Percentiles rank a stretch among this genome's conserved stretches.
Conservation (phyloP, 2,888 invertebrate species). For the Pyrocoelia pectoralis region DNA sequence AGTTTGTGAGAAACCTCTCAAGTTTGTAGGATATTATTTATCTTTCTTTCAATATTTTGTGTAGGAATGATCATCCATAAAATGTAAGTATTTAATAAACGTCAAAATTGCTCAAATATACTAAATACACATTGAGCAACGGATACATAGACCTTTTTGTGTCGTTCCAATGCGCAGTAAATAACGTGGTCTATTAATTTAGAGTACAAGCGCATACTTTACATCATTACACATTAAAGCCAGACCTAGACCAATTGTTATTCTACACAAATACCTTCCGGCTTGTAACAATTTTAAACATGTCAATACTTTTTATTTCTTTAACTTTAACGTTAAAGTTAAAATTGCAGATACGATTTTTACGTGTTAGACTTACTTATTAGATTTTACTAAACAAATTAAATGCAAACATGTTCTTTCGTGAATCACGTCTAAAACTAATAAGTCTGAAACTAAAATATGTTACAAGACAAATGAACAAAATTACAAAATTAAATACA, state of each 20-base stretch:
- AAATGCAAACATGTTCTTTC: not conserved
- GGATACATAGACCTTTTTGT: no score
- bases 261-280: not conserved
- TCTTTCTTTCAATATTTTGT: no score
- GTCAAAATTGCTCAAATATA: no score
- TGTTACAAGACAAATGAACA: constrained; percentile 21
- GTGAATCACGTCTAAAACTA: not conserved
- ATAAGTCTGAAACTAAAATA: constrained; percentile 16
- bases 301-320: not conserved
- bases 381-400: not conserved
- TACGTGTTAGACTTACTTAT: constrained; percentile 1
- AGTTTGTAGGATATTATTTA: no score
- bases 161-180: no score
- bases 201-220: no score
- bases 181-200: no score
- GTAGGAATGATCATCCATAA: no score
- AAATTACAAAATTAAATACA: constrained; percentile 26
- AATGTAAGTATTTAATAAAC: no score
- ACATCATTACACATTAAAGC: no score
- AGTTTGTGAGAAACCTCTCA: no score
- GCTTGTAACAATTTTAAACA: not conserved
- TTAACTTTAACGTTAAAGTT: not conserved
- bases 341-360: not conserved
- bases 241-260: not conserved
- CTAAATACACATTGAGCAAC: no score